phyloP scores from a whole-genome alignment of 2,888 invertebrate species.

The Penaeus monodon region DNA sequence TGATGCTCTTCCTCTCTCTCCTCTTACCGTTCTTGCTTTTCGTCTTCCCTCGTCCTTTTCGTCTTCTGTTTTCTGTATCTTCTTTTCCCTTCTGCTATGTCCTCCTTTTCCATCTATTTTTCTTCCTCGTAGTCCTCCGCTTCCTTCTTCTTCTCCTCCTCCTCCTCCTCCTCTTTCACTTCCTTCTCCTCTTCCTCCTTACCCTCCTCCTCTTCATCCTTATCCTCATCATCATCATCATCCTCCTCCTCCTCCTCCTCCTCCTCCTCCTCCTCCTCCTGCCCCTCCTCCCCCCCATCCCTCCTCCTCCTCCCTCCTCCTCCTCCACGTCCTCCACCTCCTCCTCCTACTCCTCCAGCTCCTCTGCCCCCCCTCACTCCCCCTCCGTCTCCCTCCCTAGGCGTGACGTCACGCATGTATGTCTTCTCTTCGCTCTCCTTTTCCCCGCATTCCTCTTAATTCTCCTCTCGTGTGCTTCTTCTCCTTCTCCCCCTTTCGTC shows the following conservation, averaged over 20 bases:
- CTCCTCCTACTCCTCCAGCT: background rate
- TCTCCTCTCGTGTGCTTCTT: background rate
- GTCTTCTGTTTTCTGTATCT: background rate
- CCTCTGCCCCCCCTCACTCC: background rate
- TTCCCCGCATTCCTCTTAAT: background rate
- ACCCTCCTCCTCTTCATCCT: background rate
- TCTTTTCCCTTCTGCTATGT: background rate
- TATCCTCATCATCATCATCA: background rate
- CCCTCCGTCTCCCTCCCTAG: background rate
- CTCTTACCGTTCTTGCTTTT: background rate
- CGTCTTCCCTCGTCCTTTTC: background rate
- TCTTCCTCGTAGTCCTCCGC: background rate
- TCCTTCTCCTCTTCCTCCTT: background rate
- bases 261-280: background rate
- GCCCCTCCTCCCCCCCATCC: background rate
- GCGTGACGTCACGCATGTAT: background rate
- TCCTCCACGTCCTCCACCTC: background rate
- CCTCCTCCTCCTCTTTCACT: background rate
- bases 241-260: background rate
- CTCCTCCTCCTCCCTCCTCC: background rate
- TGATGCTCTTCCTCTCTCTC: background rate
- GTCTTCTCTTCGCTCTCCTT: background rate
- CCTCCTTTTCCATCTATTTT: background rate
- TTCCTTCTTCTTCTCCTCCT: background rate
- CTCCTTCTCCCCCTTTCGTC: background rate